Conservation (phyloP, 2,888 invertebrate species). For the Acrobeloides nanus region DNA sequence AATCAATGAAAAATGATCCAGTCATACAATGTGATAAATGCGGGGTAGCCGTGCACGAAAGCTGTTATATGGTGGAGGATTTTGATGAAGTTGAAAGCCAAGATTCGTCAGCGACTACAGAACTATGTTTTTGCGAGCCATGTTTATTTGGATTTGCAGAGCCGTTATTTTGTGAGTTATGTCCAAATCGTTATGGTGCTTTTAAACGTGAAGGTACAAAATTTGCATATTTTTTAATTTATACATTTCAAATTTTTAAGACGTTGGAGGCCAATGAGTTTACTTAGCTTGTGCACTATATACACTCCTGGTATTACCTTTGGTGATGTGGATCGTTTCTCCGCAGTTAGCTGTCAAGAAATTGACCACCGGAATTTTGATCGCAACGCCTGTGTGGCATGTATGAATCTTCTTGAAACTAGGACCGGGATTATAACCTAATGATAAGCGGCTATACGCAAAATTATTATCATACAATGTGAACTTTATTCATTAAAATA, state of each 20-base stretch:
- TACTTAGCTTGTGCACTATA: conserved; percentile 95
- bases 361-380: conserved; percentile 97
- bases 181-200: conserved; percentile 81
- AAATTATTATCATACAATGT: conserved; percentile 92
- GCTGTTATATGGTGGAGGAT: conserved; percentile 38
- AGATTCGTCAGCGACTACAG: conserved; percentile 54
- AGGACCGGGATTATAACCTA: conserved; percentile 89
- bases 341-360: conserved; percentile 84
- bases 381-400: conserved; percentile 79
- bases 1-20: conserved; percentile 19
- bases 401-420: conserved; percentile 76
- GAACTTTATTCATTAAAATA: too few relatives aligned
- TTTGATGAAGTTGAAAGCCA: conserved; percentile 11
- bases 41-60: conserved; percentile 47
- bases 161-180: conserved; percentile 83
- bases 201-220: conserved; percentile 70
- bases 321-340: conserved; percentile 81
- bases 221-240: too few relatives aligned
- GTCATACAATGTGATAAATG: conserved; percentile 45
- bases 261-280: conserved; percentile 67
- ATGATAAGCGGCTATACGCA: conserved; percentile 97
- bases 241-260: too few relatives aligned
- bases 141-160: conserved; percentile 60
- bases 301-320: conserved; percentile 92
- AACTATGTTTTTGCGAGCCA: conserved; percentile 99